Conservation (phyloP, 2,888 invertebrate genomes). For the Stenodema calcarata region DNA sequence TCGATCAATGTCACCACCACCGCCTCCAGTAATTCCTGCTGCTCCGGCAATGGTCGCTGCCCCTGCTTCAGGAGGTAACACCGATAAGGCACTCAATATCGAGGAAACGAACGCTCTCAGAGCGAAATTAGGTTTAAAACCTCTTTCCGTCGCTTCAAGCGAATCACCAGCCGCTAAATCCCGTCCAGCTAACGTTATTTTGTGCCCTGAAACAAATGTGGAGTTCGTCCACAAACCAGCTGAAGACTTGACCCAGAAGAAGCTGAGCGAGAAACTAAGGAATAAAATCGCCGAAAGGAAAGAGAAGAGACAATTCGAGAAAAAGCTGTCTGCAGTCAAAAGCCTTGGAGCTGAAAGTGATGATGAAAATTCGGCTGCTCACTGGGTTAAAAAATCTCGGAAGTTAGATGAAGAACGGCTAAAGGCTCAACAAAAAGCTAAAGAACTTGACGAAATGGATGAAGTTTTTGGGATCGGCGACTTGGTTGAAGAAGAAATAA, state of each 20-base stretch:
- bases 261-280: constrained; percentile 79
- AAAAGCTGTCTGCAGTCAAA: constrained; percentile 69
- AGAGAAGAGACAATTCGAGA: constrained; percentile 79
- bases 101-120: constrained; percentile 88
- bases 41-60: constrained; percentile 58
- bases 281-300: constrained; percentile 78
- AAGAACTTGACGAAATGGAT: constrained; percentile 93
- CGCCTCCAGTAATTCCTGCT: constrained; percentile 58
- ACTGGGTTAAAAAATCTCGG: constrained; percentile 86
- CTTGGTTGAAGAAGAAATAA: constrained; percentile 80
- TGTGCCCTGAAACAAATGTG: constrained; percentile 64
- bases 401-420: constrained; percentile 78
- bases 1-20: constrained; percentile 44
- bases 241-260: constrained; percentile 63
- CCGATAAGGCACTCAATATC: constrained; percentile 71
- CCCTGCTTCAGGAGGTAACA: constrained; percentile 61
- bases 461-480: constrained; percentile 89
- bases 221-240: constrained; percentile 90
- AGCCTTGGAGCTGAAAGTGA: constrained; percentile 77
- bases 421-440: constrained; percentile 87
- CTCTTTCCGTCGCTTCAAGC: constrained; percentile 69
- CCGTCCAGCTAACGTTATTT: constrained; percentile 47
- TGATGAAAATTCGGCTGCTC: constrained; percentile 71
- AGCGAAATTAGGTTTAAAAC: constrained; percentile 92
- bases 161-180: neutral